Base-by-base conservation (phyloP, 2,797 vertebrate genomes). In the Phrynocephalus forsythii region DNA sequence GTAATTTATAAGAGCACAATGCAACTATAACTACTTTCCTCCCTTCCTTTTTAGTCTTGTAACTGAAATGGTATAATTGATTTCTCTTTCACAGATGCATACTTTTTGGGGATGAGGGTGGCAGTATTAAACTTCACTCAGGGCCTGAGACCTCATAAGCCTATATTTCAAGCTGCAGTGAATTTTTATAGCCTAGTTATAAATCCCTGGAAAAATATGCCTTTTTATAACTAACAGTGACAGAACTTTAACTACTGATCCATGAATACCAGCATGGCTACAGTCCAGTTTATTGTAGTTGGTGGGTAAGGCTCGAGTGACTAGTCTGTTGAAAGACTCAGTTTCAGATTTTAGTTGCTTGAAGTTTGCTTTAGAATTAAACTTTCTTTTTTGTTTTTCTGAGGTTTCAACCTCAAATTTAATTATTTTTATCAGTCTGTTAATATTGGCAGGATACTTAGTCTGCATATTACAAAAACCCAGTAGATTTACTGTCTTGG, bases 121-220 rank as follows among this genome's bases (percentile, higher is more conserved):
- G 28, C 38, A 30, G 66, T 82, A 83, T 85, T 82, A 90, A 83
- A 82, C 83, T 82, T 85, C 86, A 83, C 26, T 80, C 67, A 84
- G 18, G 18, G 68, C 73, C 73, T 60, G 86, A 88, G 80, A 69
- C 80, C 89, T 83, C 56, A 33, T 82, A 90, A 78, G 86, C 72
- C 52, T n/a, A 63, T 66, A 84, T 87, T 81, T 90, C 82, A 87
- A 87, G 66, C 77, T 73, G 30, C 50, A 87, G 44, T 90, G 78
- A 81, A 86, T 85, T 77, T 90, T 90, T 85, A 90, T 72, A 63
- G 82, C 66, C 28, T 50, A 38, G 78, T 90, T 90, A 90, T 81
- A 87, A 82, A 90, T 82, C 52, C 63, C 71, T 84, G 86, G 78
- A 52, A 87, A 87, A 90, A 90, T 87, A 84, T 84, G 71, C 63